Evolutionary conservation across 2,113 vertebrate species (phyloP), one percentile per base, ranked within the genome.

Genomic region (Orcinus orca): DNA sequence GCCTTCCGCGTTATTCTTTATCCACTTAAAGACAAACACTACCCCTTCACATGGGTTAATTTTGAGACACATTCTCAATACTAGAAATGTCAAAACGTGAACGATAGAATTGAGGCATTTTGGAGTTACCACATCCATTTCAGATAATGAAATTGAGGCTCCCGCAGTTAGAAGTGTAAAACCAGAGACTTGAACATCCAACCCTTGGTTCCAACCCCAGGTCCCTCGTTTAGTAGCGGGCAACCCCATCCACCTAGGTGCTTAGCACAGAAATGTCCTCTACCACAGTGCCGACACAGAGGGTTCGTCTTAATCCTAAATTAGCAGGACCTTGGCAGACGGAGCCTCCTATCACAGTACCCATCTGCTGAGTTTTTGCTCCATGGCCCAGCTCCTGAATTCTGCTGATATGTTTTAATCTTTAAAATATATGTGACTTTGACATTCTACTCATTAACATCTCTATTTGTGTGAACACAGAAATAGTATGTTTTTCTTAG

Each of bases 341-440:
- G 36, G 65, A 36, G 4, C 62, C n/a, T 94, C 81, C 47, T 7
- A 55, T 23, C 36, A 17, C 7, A 58, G 21, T 29, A 20, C 82
- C 87, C 94, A 84, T 93, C 96, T 93, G 91, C 81, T 91, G 93
- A 86, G 50, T 38, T 86, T 94, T 50, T 60, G 25, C 41, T 90
- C 63, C 18, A 3, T 47, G 26, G 83, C 60, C 60, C 38, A 38
- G 38, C 65, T 95, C 41, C 62, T 93, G 87, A 87, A 74, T 95
- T 76, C 71, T 79, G 76, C 85, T 47, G 36, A 31, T 62, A 21
- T 1, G 8, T 77, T 94, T 74, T 41, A 21, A 65, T 68, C 65
- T 82, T 93, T 81, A 76, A 76, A 93, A 88, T 96, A n/a, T 0
- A 58, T 6, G 50, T 60, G 47, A 88, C 17, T 76, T 47, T 90